These are phyloP conservation scores for Octodonta nipae DNA, from an alignment of 2,888 invertebrate species.

Conservation along the genomic window DNA sequence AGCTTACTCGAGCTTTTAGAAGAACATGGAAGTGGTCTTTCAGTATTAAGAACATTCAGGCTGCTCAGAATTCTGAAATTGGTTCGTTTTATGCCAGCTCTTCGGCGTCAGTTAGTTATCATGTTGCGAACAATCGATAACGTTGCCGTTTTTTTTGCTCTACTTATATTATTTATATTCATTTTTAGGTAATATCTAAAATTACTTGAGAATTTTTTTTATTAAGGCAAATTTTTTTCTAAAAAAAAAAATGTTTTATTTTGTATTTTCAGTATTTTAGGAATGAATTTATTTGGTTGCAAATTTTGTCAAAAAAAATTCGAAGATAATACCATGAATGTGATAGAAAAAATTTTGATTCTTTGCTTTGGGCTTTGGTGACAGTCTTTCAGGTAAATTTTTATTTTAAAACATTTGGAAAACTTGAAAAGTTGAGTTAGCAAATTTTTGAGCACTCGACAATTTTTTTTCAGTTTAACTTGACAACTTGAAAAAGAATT, in stretches of 20 bases:
- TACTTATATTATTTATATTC: constrained; percentile 96
- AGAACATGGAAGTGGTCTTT: constrained; percentile 72
- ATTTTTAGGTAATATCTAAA: constrained; percentile 97
- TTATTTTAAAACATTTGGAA: no score
- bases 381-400: constrained; percentile 99
- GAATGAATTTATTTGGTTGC: constrained; percentile 99
- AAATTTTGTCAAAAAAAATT: constrained; percentile 74
- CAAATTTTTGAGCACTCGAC: no score
- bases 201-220: no score
- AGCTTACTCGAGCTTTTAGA: constrained; percentile 81
- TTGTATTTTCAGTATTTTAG: constrained; percentile 94
- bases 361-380: constrained; percentile 94
- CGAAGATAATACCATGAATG: no score
- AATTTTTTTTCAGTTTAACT: no score
- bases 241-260: no score
- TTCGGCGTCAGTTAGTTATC: constrained; percentile 91
- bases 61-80: constrained; percentile 91
- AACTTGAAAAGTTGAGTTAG: no score
- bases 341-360: constrained; percentile 99
- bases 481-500: no score
- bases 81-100: constrained; percentile 95
- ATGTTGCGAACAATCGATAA: constrained; percentile 99
- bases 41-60: constrained; percentile 93
- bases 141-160: constrained; percentile 97
- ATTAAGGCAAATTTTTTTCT: no score